Evolutionary conservation across 2,113 vertebrate genomes (phyloP), one percentile per base, ranked within the genome.

Genomic region (Pelecanus crispus): DNA sequence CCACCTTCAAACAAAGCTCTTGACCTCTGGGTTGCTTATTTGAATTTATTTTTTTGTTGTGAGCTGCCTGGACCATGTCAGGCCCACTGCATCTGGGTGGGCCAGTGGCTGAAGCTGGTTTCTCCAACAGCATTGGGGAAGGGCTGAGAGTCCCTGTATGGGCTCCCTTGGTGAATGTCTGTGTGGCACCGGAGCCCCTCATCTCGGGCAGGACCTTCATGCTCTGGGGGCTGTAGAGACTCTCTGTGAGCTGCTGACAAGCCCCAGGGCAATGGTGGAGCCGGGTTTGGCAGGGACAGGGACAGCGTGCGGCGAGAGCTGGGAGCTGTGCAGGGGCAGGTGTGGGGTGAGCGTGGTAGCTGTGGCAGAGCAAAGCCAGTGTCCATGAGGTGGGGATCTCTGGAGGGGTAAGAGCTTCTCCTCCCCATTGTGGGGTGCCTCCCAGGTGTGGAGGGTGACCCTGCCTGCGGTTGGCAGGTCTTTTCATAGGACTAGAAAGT

Each of bases 281-380:
- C 53, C 36, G 13, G 10, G n/a, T 66, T 65, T 86, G 63, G 63
- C 17, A 72, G 47, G 36, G 81, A 50, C 17, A 71, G 40, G 22
- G 44, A 24, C 13, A 38, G 36, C 0, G 0, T 56, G 19, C 0
- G 1, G 24, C 4, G 4, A 56, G 31, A 84, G 38, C 34, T 63
- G 53, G 24, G 42, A 32, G 32, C 32, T 66, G n/a, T 47, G 71
- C 2, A 0, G 50, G 25, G 20, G 3, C 45, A 53, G 32, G 16
- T 4, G 0, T 25, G 53, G 21, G 17, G 26, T 49, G n/a, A 84
- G 65, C 0, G 0, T 1, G 0, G 5, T 17, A 31, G 20, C 20
- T 53, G 68, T 52, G 44, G 26, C 34, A 52, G 68, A 62, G 55
- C 61, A 56, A 20, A 70, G 22, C 42, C 21, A 15, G 36, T 11